Evolutionary conservation across 2,888 invertebrate genomes (phyloP), one percentile per base, ranked within the genome.

Genomic region (Lacanobia wlatinum): DNA sequence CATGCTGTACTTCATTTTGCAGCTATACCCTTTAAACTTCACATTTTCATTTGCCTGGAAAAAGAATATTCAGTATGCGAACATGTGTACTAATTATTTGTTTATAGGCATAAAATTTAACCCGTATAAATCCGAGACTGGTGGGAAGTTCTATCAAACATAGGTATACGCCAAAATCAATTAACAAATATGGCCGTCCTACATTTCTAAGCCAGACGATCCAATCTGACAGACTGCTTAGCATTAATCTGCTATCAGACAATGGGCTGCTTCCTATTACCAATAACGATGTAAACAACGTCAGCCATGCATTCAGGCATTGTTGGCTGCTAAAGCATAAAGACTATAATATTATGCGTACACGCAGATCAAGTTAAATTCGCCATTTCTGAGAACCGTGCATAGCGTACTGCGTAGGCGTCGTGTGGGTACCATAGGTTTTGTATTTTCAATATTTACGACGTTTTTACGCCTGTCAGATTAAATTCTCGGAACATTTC

Each of bases 311-410:
- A 67, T 56, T 66, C 55, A 62, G 34, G 50, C 70, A 70, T 78
- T 73, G 69, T 73, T 72, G 48, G 46, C 28, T 71, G 9, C 56
- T 12, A 61, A 66, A 50, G 21, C 23, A 53, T 14, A 63, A 9
- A 18, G 48, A 10, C 53, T 43, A n/a, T 43, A 59, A 48, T 59
- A 53, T 18, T 64, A 62, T 72, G 73, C 73, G 59, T 78, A 66
- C 78, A 82, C 83, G 79, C 80, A 76, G 78, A 86, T 80, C 43
- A 28, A 76, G 87, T 87, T 88, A 87, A 87, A 86, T 85, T 85
- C 81, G 80, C 78, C 60, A 71, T 53, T 88, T 86, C 85, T 79
- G 66, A 78, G 82, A 87, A 83, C 64, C 58, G 58, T 70, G 76
- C 79, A 76, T 80, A 85, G 79, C 62, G 68, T 60, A 52, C 56